Evolutionary conservation across 2,888 invertebrate species (phyloP).

Genomic region (Bembecia ichneumoniformis): DNA sequence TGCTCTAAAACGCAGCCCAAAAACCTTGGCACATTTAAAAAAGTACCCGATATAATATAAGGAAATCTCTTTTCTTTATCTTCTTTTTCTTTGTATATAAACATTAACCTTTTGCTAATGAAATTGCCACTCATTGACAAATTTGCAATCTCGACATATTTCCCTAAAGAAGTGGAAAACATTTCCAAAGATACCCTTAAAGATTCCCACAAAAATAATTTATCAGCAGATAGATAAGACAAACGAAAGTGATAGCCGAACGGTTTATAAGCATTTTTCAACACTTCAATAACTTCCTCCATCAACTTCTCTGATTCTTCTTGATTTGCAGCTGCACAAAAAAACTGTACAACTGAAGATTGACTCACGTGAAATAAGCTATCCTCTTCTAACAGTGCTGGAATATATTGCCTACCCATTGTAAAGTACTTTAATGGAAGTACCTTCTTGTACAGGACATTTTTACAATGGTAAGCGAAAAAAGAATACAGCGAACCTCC

Average conservation of each 20-base stretch:
- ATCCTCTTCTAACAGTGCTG: conserved; percentile 42
- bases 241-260: conserved; percentile 79
- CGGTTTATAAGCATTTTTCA: conserved; percentile 74
- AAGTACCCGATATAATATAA: conserved; percentile 79
- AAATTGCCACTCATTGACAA: conserved; percentile 80
- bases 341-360: conserved; percentile 77
- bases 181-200: conserved; percentile 80
- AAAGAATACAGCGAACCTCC: conserved; percentile 81
- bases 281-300: conserved; percentile 61
- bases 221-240: conserved; percentile 72
- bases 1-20: conserved; percentile 82
- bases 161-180: conserved; percentile 76
- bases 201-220: conserved; percentile 76
- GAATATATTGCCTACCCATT: conserved; percentile 79
- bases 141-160: conserved; percentile 81
- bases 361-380: conserved; percentile 80
- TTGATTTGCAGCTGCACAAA: conserved; percentile 68
- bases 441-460: conserved; percentile 70
- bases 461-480: conserved; percentile 80
- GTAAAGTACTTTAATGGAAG: conserved; percentile 81
- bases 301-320: conserved; percentile 68
- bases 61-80: conserved; percentile 74
- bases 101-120: conserved; percentile 83
- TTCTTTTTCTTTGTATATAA: conserved; percentile 74
- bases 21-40: conserved; percentile 81